Base-by-base conservation (phyloP, 2,888 invertebrate species). In the Pseudanteris insignis region DNA sequence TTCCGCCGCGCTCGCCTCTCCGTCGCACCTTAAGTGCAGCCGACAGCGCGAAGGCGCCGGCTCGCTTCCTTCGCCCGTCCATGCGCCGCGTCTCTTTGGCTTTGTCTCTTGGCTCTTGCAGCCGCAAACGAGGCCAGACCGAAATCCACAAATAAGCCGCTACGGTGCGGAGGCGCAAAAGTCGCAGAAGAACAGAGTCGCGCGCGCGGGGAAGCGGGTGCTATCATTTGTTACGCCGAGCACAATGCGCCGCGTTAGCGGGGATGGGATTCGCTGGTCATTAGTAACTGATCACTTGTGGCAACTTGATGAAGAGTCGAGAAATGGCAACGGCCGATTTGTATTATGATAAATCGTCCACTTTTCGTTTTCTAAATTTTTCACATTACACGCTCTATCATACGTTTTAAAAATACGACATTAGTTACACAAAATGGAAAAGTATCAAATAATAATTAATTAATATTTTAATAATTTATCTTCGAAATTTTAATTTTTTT, bases 121-220 rank as follows among this genome's bases (percentile, higher is more conserved):
- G 50, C 64, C 61, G 48, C 63, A 66, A 65, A 61, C 64, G 59
- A 61, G 63, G 65, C 59, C 60, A 62, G 55, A 53, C 63, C 60
- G 32, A 62, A 65, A 57, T 61, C 55, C 58, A 37, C 61, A 62
- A 53, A 55, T 54, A 64, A 57, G 59, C 62, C 53, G 36, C 40
- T 43, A 24, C 54, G 21, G 53, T n/a, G n/a, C n/a, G 58, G 37
- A 40, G 15, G 38, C 48, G 44, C 54, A 54, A 47, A 36, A 29
- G 28, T 29, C 25, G 38, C 11, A 21, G 26, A 48, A 43, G 37
- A 41, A 32, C 36, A 44, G 26, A 25, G 29, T 29, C 12, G 33
- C 21, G 10, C 30, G 11, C 15, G 36, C 1, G 41, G 12, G 21
- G 18, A 18, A 6, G 32, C 11, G 8, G 32, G 13, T 1, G 36